Evolutionary conservation across 1,140 invertebrate genomes (phyloP).

Genomic region (Campoletis sonorensis): DNA sequence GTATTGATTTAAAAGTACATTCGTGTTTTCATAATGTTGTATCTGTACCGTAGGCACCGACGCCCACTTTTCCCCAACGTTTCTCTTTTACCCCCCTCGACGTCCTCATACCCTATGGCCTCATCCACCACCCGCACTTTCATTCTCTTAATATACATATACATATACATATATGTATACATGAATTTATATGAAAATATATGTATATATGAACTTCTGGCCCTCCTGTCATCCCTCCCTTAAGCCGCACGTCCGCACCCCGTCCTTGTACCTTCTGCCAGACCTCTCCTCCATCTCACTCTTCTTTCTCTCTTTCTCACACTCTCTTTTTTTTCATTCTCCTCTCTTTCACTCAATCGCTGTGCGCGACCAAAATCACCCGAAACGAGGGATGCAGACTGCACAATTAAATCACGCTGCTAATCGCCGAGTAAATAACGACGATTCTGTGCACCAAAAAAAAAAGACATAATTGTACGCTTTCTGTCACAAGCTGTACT

Average conservation of each 20-base stretch:
- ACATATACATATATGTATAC: background rate
- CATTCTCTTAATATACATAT: background rate
- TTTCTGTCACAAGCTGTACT: background rate
- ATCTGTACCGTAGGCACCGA: constrained; percentile 72
- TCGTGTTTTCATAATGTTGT: constrained; percentile 78
- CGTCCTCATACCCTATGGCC: constrained; percentile 57
- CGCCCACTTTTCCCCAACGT: constrained; percentile 62
- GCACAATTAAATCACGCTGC: constrained; percentile 69
- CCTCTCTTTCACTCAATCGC: constrained; percentile 27
- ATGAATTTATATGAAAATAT: no score
- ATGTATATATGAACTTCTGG: background rate
- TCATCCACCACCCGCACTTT: constrained; percentile 17
- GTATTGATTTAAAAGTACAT: constrained; percentile 78
- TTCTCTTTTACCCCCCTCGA: constrained; percentile 53
- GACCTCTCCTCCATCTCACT: constrained; percentile 26
- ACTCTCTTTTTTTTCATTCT: background rate
- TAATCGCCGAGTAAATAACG: constrained; percentile 69
- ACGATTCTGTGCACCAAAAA: constrained; percentile 65
- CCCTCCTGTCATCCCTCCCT: constrained; percentile 12
- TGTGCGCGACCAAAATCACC: constrained; percentile 38
- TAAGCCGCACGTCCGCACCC: constrained; percentile 19
- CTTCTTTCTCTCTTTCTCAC: constrained; percentile 25
- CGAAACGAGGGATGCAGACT: constrained; percentile 53
- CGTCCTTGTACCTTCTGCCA: constrained; percentile 38
- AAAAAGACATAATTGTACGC: constrained; percentile 54